Evolutionary conservation across 2,797 vertebrate species (phyloP).

Genomic region (Sebastiscus albofasciatus): DNA sequence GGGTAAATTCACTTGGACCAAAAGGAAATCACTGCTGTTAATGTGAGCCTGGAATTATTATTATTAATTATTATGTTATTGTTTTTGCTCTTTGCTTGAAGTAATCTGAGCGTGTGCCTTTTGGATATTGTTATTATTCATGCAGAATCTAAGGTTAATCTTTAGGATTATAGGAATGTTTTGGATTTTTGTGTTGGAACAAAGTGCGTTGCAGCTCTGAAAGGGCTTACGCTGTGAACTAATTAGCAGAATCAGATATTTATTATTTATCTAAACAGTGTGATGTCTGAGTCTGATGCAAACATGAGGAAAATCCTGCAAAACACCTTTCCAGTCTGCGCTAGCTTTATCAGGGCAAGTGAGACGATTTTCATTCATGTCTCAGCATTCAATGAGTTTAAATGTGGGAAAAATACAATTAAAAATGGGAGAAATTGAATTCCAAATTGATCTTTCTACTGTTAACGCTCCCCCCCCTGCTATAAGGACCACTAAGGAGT

Average conservation of each 20-base stretch:
- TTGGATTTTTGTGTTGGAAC: background rate
- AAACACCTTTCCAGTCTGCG: background rate
- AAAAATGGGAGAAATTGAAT: background rate
- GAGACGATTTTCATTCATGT: background rate
- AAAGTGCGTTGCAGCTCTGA: background rate
- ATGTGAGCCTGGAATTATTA: background rate
- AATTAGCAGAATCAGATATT: background rate
- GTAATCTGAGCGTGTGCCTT: background rate
- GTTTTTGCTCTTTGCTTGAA: background rate
- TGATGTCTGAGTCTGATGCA: background rate
- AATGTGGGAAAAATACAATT: background rate
- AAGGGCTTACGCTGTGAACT: background rate
- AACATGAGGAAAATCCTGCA: background rate
- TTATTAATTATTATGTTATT: background rate
- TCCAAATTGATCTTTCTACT: background rate
- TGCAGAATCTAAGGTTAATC: background rate
- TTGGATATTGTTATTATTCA: background rate
- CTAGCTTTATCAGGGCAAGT: background rate
- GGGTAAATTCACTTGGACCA: background rate
- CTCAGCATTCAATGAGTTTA: background rate
- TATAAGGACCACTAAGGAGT: background rate
- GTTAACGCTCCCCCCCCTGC: background rate
- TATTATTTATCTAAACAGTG: background rate
- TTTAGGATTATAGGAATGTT: background rate
- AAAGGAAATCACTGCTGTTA: background rate